These are phyloP conservation scores for Mythimna vitellina DNA, from an alignment of 2,888 invertebrate species.

Conservation along the genomic window DNA sequence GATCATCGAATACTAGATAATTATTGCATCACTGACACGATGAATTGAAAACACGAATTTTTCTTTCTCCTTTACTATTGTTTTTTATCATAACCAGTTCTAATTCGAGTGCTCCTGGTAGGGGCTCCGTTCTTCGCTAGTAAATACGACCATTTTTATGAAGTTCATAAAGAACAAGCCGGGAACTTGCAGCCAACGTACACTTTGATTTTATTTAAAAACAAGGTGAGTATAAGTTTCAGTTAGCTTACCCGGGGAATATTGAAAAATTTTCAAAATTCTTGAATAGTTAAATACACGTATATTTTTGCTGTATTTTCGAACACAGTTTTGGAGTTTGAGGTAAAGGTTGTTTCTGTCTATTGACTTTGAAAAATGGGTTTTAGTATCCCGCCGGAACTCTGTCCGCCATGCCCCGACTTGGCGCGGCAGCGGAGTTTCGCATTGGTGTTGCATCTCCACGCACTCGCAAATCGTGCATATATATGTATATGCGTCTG, in stretches of 20 bases:
- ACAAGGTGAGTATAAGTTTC: slow-evolving; percentile 68
- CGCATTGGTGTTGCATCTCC: no score
- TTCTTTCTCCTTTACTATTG: no score
- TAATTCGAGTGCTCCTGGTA: slow-evolving; percentile 38
- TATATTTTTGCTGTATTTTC: slow-evolving; percentile 28
- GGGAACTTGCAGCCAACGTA: slow-evolving; percentile 61
- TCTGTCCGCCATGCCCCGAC: no score
- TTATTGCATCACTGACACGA: no score
- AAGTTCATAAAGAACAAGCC: slow-evolving; percentile 71
- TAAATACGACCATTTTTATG: slow-evolving; percentile 73
- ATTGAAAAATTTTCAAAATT: slow-evolving; percentile 68
- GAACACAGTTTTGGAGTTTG: slow-evolving; percentile 21
- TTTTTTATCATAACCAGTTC: not conserved
- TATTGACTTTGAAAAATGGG: not conserved
- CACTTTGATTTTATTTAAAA: slow-evolving; percentile 79
- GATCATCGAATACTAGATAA: no score
- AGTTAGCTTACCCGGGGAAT: slow-evolving; percentile 66
- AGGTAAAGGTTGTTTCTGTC: not conserved
- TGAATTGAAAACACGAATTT: no score
- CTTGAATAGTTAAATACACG: slow-evolving; percentile 7
- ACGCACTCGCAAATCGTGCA: no score
- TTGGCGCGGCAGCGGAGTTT: no score
- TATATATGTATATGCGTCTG: slow-evolving; percentile 17
- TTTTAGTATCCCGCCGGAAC: not conserved
- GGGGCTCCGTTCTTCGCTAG: slow-evolving; percentile 34